Conservation (phyloP, 2,797 vertebrate genomes). For the Knipowitschia caucasica region DNA sequence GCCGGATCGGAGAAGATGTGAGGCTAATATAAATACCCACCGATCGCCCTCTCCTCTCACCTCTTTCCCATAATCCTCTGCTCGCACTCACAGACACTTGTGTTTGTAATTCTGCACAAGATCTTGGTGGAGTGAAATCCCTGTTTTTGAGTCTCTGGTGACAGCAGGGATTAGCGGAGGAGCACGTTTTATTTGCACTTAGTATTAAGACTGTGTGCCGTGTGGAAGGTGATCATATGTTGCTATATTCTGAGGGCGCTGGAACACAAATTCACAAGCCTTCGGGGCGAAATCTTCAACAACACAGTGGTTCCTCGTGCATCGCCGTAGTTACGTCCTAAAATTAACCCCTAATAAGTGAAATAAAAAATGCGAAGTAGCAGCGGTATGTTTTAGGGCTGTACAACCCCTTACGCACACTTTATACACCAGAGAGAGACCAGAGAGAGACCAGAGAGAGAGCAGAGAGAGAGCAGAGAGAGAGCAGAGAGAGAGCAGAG, state of each 20-base stretch:
- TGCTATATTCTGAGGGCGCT: background rate
- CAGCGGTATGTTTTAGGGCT: too few relatives aligned
- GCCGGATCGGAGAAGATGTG: conserved; percentile 2
- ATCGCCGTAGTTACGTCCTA: too few relatives aligned
- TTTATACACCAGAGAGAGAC: too few relatives aligned
- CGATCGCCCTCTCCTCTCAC: conserved; percentile 8
- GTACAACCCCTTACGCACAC: too few relatives aligned
- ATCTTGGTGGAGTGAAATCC: conserved; percentile 69
- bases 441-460: too few relatives aligned
- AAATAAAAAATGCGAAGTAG: too few relatives aligned
- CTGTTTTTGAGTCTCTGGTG: conserved; percentile 65
- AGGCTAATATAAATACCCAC: conserved; percentile 1
- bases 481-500: too few relatives aligned
- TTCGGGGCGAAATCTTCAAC: too few relatives aligned
- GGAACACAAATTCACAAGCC: too few relatives aligned
- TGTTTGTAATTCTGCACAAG: conserved; percentile 75
- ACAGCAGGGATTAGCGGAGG: conserved; percentile 68
- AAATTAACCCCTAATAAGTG: too few relatives aligned
- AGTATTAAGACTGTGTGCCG: background rate
- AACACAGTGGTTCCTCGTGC: too few relatives aligned
- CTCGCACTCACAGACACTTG: conserved; percentile 74
- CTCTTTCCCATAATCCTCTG: conserved; percentile 65
- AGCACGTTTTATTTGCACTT: conserved; percentile 40
- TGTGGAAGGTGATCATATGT: background rate
- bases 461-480: too few relatives aligned